Percentiles rank a stretch among this genome's conserved stretches.
These are phyloP conservation scores for Cherax quadricarinatus DNA, from an alignment of 1,140 invertebrate genomes.

Conservation along the genomic window DNA sequence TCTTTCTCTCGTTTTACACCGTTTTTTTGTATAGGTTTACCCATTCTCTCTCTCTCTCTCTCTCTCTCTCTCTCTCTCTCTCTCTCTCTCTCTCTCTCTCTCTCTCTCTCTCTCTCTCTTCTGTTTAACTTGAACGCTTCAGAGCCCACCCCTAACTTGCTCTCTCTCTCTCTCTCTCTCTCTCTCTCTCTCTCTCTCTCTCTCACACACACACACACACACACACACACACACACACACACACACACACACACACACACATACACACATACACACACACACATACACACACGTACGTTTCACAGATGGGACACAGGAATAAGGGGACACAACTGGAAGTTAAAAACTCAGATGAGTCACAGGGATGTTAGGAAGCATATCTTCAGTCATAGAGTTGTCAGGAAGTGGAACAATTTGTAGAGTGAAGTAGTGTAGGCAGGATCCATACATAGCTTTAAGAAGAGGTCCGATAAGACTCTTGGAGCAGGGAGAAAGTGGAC, in stretches of 20 bases:
- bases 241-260: slow-evolving; percentile 21
- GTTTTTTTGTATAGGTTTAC: not conserved
- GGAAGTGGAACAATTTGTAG: too few relatives aligned
- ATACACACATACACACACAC: slow-evolving; percentile 12
- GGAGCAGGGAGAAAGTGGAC: too few relatives aligned
- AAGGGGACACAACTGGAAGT: too few relatives aligned
- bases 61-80: not conserved
- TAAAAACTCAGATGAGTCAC: too few relatives aligned
- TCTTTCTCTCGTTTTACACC: not conserved
- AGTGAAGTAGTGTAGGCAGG: too few relatives aligned
- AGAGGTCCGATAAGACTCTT: too few relatives aligned
- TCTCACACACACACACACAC: slow-evolving; percentile 6
- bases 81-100: not conserved
- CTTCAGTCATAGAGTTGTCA: too few relatives aligned
- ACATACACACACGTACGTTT: slow-evolving; percentile 1
- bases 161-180: slow-evolving; percentile 43
- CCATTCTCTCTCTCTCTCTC: not conserved
- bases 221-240: slow-evolving; percentile 2
- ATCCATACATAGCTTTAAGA: too few relatives aligned
- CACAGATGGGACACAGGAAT: too few relatives aligned
- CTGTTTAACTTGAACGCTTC: not conserved
- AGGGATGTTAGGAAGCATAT: too few relatives aligned
- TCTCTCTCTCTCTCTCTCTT: slow-evolving; percentile 38
- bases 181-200: slow-evolving; percentile 30
- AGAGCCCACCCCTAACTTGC: not conserved